These are phyloP conservation scores for Hemicentrotus pulcherrimus DNA, from an alignment of 35 echinoderm and acorn worm species.

Conservation along the genomic window DNA sequence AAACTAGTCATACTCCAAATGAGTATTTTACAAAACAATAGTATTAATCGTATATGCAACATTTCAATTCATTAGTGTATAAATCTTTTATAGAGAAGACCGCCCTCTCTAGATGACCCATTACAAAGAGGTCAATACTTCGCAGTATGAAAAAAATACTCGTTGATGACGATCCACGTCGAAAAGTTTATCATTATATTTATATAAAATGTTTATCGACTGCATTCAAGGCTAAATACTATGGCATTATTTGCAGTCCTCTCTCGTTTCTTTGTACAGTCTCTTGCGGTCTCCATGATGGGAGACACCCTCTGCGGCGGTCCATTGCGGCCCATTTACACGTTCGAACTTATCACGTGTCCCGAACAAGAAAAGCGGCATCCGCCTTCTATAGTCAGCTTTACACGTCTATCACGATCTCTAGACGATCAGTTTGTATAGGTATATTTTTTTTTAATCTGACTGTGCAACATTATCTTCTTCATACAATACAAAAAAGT, in stretches of 20 bases:
- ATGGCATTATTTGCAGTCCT: neutral
- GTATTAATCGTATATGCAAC: slow-evolving; percentile 17
- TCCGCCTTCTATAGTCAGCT: neutral
- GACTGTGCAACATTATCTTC: neutral
- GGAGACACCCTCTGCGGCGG: neutral
- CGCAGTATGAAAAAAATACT: neutral
- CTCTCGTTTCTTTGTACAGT: neutral
- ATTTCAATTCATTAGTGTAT: slow-evolving; percentile 24
- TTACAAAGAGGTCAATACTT: neutral
- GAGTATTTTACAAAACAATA: slow-evolving; percentile 22
- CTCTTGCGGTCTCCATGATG: neutral
- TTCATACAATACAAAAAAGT: slow-evolving; percentile 46
- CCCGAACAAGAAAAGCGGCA: neutral
- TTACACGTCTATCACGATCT: neutral
- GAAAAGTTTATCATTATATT: neutral
- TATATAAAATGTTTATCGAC: neutral
- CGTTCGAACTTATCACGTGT: no score
- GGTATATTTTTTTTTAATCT: neutral
- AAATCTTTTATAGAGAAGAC: neutral
- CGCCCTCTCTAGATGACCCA: slow-evolving; percentile 8
- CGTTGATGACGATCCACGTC: slow-evolving; percentile 29
- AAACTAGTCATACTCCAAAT: slow-evolving; percentile 1
- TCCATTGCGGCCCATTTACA: neutral
- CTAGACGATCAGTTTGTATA: neutral
- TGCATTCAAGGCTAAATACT: neutral